Conservation (phyloP, 1,140 invertebrate genomes). For the Diabrotica undecimpunctata region DNA sequence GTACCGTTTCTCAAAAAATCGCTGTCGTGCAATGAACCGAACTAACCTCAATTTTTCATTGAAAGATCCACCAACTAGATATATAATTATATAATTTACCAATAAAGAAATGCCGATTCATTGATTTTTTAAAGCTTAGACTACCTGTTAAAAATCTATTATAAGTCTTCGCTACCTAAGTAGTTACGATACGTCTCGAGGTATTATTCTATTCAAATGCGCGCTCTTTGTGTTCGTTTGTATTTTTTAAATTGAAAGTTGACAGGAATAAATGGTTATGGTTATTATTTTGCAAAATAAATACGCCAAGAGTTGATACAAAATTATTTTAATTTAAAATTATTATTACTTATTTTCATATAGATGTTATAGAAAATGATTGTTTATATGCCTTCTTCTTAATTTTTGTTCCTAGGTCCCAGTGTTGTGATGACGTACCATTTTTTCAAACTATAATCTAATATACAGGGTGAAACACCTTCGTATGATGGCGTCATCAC, state of each 20-base stretch:
- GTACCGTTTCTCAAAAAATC: neutral
- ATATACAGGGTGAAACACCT: too few species aligned
- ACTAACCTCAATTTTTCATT: neutral
- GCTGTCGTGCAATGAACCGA: neutral
- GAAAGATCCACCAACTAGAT: neutral
- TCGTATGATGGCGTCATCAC: too few species aligned
- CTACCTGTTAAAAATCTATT: conserved; percentile 1
- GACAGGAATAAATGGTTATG: neutral
- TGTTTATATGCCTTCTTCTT: too few species aligned
- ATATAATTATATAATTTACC: neutral
- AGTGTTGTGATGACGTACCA: too few species aligned
- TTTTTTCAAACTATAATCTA: too few species aligned
- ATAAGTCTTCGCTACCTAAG: neutral
- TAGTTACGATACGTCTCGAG: neutral
- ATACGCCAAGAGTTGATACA: neutral
- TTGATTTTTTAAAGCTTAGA: conserved; percentile 1
- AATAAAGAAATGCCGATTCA: neutral
- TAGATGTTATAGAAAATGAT: too few species aligned
- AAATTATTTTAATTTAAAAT: too few species aligned
- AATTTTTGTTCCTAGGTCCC: too few species aligned
- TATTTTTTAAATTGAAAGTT: neutral
- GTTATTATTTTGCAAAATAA: neutral
- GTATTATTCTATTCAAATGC: neutral
- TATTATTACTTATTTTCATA: too few species aligned
- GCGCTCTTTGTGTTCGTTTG: neutral